A percentile compares a stretch with the other conserved stretches of the same genome.
Conservation (phyloP, 2,113 vertebrate species). For the Microcebus ravelobensis region DNA sequence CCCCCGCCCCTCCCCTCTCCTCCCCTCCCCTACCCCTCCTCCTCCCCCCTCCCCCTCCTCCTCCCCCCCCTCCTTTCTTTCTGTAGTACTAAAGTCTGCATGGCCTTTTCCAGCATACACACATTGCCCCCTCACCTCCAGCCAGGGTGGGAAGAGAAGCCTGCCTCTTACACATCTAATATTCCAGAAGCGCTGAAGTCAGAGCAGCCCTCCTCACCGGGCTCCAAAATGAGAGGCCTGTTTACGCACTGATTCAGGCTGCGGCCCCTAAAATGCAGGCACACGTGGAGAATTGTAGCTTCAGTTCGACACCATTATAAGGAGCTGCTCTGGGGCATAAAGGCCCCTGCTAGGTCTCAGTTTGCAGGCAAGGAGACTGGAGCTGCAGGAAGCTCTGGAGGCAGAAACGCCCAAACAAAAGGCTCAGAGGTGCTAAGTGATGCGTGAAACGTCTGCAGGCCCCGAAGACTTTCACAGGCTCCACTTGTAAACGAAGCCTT, state of each 20-base stretch:
- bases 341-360: background rate
- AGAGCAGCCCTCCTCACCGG: background rate
- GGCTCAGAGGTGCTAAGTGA: background rate
- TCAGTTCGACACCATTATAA: background rate
- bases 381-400: background rate
- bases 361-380: constrained; percentile 24
- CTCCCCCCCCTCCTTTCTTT: background rate
- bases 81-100: background rate
- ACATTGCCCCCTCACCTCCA: too few species aligned
- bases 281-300: background rate
- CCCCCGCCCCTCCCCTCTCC: fast-evolving
- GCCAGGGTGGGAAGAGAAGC: background rate
- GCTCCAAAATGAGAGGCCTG: background rate
- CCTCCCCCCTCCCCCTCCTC: too few species aligned
- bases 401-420: background rate
- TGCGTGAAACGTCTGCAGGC: background rate
- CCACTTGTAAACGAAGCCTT: background rate
- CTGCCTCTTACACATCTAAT: background rate
- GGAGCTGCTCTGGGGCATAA: background rate
- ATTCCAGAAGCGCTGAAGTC: background rate
- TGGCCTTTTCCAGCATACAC: background rate
- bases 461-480: background rate
- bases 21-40: too few species aligned
- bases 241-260: too few species aligned
- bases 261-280: background rate